These are phyloP conservation scores for Dufourea novaeangliae DNA, from an alignment of 1,140 invertebrate genomes.

Conservation along the genomic window DNA sequence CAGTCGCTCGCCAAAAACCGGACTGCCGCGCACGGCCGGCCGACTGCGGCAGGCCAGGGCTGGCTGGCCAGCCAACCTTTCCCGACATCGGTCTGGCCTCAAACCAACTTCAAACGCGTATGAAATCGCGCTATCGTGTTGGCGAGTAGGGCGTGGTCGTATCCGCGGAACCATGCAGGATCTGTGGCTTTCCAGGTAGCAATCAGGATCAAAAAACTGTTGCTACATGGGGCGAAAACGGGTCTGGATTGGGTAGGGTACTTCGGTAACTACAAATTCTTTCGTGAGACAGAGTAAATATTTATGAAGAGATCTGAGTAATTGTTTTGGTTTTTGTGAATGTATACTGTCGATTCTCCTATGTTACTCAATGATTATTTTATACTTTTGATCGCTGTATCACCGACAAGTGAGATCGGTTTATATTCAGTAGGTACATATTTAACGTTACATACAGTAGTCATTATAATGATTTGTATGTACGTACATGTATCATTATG, in stretches of 20 bases:
- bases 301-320: no score
- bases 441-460: no score
- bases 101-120: conserved; percentile 77
- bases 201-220: conserved; percentile 48
- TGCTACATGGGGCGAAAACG: conserved; percentile 12
- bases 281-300: no score
- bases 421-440: no score
- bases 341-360: no score
- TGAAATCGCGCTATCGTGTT: conserved; percentile 72
- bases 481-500: no score
- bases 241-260: neutral
- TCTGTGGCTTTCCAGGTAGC: conserved; percentile 51
- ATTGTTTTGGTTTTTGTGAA: no score
- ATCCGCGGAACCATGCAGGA: conserved; percentile 50
- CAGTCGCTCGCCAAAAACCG: conserved; percentile 74
- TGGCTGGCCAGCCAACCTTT: conserved; percentile 74
- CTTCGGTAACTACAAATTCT: no score
- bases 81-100: conserved; percentile 74
- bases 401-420: no score
- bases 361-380: no score
- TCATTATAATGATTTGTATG: no score
- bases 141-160: conserved; percentile 59
- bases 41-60: conserved; percentile 67
- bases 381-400: no score
- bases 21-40: conserved; percentile 65